Evolutionary conservation across 2,113 vertebrate species (phyloP), one percentile per base, ranked within the genome.

Genomic region (Spea bombifrons): DNA sequence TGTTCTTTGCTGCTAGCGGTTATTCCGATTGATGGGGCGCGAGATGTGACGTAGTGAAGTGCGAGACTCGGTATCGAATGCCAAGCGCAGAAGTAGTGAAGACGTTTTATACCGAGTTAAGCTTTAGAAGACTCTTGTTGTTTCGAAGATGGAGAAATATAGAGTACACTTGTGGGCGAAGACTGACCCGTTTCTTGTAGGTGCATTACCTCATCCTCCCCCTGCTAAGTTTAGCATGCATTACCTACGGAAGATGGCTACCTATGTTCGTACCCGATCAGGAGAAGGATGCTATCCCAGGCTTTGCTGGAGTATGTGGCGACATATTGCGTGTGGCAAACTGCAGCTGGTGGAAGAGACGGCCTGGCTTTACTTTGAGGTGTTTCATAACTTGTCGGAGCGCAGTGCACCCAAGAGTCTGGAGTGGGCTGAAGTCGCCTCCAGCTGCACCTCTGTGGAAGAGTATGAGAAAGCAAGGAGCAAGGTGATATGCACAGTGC

Each of bases 341-440:
- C 90, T 99, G 66, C 97, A 97, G 90, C 85, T 99, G 46, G 82
- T 88, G 46, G 92, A 93, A 67, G 94, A 93, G 7, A 80, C 94
- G 45, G 97, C 96, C 0, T 99, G 97, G 97, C 91, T 99, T 17
- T 98, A 98, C 88, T 97, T 98, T 66, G 95, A 99, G 85, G 91
- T 94, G 5, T 99, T 95, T 81, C 93, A 94, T 84, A 90, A 94
- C 48, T 88, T 98, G 43, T 59, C 82, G 0, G 84, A 83, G 12
- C 90, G 83, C 47, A 80, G 88, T 0, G 84, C 94, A 0, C 85
- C 90, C 30, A 83, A 91, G 65, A 90, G 92, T 63, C 89, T 99
- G 43, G 93, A 94, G 82, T 89, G 95, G 93, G 96, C 96, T 0
- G 97, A 98, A 83, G 81, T 87, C 13, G 85, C 93, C 8, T 97